Evolutionary conservation across 1,140 invertebrate genomes (phyloP), one percentile per base, ranked within the genome.

Genomic region (Solenopsis invicta): DNA sequence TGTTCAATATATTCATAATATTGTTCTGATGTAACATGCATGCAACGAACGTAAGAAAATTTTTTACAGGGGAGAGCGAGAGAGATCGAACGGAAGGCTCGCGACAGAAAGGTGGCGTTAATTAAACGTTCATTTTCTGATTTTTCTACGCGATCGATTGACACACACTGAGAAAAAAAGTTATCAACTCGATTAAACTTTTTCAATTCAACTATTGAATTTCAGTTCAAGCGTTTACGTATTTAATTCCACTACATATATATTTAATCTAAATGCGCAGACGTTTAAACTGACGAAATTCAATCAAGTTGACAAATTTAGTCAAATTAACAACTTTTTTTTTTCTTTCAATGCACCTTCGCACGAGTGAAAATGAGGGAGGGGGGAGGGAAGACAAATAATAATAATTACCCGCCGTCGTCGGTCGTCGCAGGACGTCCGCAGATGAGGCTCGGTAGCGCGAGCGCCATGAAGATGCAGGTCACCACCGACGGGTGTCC

Each of bases 11-110:
- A 34, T 64, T 37, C 13, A 16, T 74, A 62, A 74, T 74, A 84
- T 61, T 61, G 12, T 29, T 82, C 80, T 84, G 69, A 84, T 12
- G 80, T 84, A 84, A 84, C 9, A 13, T 56, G 4, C 24, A 34
- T 0, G n/a, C 24, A 5, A 41, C 4, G 16, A 0, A 50, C 69
- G 41, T 74, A 67, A 80, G 62, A 78, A 54, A 78, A 37, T 67
- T 52, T 80, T 34, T 80, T 50, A 29, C 29, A 29, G 29, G 29
- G 29, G 48, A 29, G 45, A 16, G 18, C 13, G n/a, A 54, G 18
- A 75, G n/a, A 5, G 34, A 71, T 9, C n/a, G 12, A 59, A 29
- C 77, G 45, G 24, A 80, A 80, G 13, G 5, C 18, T 16, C 1
- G 5, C 0, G 18, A n/a, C 8, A n/a, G 18, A 18, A 54, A 54